These are phyloP conservation scores for Drosophila oshimai DNA, from an alignment of 1,140 invertebrate species.

Conservation along the genomic window DNA sequence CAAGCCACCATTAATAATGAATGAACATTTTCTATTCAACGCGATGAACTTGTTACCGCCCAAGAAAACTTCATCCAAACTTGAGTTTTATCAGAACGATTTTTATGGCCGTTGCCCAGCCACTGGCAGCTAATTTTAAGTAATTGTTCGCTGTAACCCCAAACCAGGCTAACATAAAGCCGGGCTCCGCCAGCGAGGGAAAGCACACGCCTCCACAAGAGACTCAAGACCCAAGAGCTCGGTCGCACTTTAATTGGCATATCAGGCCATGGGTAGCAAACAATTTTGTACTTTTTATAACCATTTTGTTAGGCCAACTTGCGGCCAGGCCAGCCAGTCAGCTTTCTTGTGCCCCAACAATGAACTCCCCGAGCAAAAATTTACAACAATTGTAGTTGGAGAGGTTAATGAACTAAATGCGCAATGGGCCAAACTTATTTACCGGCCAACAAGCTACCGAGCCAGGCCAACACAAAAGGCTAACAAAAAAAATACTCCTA, in stretches of 20 bases:
- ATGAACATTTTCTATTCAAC: slow-evolving; percentile 29
- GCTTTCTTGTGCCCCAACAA: slow-evolving; percentile 58
- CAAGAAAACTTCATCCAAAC: slow-evolving; percentile 23
- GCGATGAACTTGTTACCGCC: slow-evolving; percentile 35
- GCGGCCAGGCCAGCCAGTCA: slow-evolving; percentile 18
- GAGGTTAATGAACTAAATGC: slow-evolving; percentile 78
- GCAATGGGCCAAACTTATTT: slow-evolving; percentile 75
- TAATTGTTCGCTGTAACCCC: slow-evolving; percentile 67
- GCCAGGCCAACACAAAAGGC: slow-evolving; percentile 29
- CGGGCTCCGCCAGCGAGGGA: slow-evolving; percentile 24
- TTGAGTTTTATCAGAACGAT: slow-evolving; percentile 36
- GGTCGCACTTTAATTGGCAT: slow-evolving; percentile 79
- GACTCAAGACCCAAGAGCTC: slow-evolving; percentile 22
- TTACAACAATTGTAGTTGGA: slow-evolving; percentile 73
- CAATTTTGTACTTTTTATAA: slow-evolving; percentile 63
- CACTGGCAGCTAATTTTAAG: slow-evolving; percentile 68
- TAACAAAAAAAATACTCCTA: slow-evolving; percentile 38
- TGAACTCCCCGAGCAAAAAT: slow-evolving; percentile 59
- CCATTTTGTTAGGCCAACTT: slow-evolving; percentile 69
- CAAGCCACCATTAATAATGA: slow-evolving; percentile 2
- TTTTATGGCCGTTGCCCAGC: slow-evolving; percentile 26
- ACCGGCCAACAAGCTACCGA: slow-evolving; percentile 25
- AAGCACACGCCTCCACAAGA: slow-evolving; percentile 56
- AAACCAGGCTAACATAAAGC: slow-evolving; percentile 42
- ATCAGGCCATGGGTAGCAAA: slow-evolving; percentile 65